Percentiles rank a stretch among this genome's conserved stretches.
Evolutionary conservation across 92 coral and sea anemone genomes (phyloP).

Genomic region (Siderastrea siderea): DNA sequence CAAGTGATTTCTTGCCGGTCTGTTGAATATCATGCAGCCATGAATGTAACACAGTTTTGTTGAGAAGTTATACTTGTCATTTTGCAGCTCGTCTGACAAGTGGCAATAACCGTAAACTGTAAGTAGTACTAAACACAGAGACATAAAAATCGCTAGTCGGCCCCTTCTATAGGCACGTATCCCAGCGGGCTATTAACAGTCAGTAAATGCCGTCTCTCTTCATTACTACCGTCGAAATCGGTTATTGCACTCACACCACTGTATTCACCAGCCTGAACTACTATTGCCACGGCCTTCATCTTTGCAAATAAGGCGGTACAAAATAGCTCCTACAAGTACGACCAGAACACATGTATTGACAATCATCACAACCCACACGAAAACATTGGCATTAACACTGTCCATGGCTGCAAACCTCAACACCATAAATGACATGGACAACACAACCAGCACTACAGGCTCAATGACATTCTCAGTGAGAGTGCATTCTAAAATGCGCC

Average conservation of each 20-base stretch:
- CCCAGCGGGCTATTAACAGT: too few relatives aligned
- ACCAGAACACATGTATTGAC: constrained; percentile 39
- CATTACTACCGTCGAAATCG: neutral
- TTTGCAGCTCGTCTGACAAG: too few relatives aligned
- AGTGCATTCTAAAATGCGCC: neutral
- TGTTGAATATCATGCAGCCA: too few relatives aligned
- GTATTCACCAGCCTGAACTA: too few relatives aligned
- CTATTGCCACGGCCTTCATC: neutral
- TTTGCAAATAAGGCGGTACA: constrained; percentile 9
- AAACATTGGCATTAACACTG: neutral
- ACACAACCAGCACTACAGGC: constrained; percentile 49
- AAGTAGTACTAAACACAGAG: neutral
- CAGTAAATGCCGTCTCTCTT: too few relatives aligned
- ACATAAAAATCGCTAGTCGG: neutral
- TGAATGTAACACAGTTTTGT: too few relatives aligned
- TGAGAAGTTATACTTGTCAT: too few relatives aligned
- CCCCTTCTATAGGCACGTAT: too few relatives aligned
- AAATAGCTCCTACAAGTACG: constrained; percentile 5
- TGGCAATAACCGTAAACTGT: too few relatives aligned
- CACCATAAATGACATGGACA: constrained; percentile 64
- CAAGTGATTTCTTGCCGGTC: too few relatives aligned
- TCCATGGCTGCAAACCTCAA: constrained; percentile 62
- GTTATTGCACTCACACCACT: too few relatives aligned
- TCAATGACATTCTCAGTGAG: constrained; percentile 65
- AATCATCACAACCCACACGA: constrained; percentile 59